These are phyloP conservation scores for Tetheella fluctuosa DNA, from an alignment of 2,888 invertebrate species.

Conservation along the genomic window DNA sequence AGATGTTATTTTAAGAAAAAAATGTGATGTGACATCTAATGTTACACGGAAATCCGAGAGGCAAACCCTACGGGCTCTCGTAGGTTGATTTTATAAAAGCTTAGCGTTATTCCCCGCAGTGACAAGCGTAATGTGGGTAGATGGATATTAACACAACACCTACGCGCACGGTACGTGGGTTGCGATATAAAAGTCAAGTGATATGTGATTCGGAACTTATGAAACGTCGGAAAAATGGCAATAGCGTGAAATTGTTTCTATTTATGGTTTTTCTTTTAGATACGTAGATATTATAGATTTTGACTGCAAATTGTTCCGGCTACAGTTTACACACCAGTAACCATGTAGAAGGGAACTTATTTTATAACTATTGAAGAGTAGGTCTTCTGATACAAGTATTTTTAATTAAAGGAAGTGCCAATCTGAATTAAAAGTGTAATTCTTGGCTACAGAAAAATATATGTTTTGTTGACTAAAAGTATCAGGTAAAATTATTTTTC, in stretches of 20 bases:
- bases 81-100: constrained; percentile 8
- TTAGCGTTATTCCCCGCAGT: constrained; percentile 1
- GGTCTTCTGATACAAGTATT: too few species aligned
- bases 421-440: too few species aligned
- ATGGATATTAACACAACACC: constrained; percentile 7
- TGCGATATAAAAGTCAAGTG: constrained; percentile 5
- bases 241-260: not conserved
- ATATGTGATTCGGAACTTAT: not conserved
- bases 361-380: too few species aligned
- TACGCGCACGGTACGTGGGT: not conserved
- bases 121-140: constrained; percentile 9
- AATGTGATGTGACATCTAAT: not conserved
- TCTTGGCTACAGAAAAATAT: too few species aligned
- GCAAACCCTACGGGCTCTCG: not conserved
- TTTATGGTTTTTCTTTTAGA: not conserved
- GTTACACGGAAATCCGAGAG: not conserved
- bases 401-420: too few species aligned
- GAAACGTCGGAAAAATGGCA: not conserved
- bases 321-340: too few species aligned
- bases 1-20: not conserved
- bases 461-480: too few species aligned
- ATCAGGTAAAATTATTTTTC: too few species aligned
- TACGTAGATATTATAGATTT: not conserved
- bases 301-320: too few species aligned
- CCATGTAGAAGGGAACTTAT: too few species aligned